Conservation (phyloP, 2,113 vertebrate genomes). For the Gnathonemus longibarbis region DNA sequence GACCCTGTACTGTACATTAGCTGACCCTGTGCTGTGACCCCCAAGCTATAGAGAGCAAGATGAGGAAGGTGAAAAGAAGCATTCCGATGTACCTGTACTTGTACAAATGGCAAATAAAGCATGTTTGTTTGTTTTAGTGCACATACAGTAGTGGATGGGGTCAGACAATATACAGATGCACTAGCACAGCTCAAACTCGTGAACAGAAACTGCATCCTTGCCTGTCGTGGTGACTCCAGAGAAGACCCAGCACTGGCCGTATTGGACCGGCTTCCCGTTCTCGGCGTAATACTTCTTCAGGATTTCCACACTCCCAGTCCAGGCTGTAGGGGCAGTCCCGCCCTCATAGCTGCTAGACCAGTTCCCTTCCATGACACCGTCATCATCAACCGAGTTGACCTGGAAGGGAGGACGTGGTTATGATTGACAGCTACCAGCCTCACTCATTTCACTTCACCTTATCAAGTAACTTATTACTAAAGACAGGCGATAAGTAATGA, state of each 20-base stretch:
- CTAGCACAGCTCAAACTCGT: not conserved
- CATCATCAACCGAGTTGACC: constrained; percentile 82
- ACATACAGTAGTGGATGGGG: not conserved
- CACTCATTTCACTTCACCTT: not conserved
- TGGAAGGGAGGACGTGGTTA: constrained; percentile 33
- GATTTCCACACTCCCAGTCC: constrained; percentile 87
- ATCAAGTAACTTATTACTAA: not conserved
- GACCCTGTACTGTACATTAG: not conserved
- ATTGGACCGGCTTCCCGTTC: constrained; percentile 64
- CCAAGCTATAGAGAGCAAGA: not conserved
- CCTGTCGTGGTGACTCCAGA: constrained; percentile 51
- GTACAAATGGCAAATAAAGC: not conserved
- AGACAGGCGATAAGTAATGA: not conserved
- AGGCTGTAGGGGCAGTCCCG: constrained; percentile 73
- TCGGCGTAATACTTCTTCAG: constrained; percentile 66
- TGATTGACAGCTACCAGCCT: not conserved
- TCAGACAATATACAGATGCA: not conserved
- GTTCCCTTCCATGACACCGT: constrained; percentile 79
- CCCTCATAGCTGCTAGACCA: constrained; percentile 75
- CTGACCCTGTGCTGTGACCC: not conserved
- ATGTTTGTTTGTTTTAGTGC: not conserved
- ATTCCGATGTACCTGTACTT: not conserved
- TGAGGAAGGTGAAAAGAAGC: not conserved
- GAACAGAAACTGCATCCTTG: not conserved
- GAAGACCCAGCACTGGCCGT: constrained; percentile 92